A percentile compares a stretch with the other conserved stretches of the same genome.
Evolutionary conservation across 2,797 vertebrate genomes (phyloP).

Genomic region (Hipposideros larvatus): DNA sequence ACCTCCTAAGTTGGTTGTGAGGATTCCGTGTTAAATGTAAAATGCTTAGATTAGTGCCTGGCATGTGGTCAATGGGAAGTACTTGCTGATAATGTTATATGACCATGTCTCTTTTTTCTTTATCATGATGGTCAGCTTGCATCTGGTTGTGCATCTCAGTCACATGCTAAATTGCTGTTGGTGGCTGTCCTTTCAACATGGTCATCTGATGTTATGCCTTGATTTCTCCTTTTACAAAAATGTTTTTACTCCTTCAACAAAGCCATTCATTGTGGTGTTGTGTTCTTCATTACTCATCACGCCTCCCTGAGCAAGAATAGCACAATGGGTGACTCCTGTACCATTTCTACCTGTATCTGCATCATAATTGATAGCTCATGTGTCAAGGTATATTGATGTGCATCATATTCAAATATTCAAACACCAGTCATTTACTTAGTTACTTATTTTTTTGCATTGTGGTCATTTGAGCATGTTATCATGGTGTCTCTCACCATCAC

Average conservation of each 20-base stretch:
- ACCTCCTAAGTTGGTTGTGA: slow-evolving; percentile 13
- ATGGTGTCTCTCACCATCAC: background rate
- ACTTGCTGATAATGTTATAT: slow-evolving; percentile 29
- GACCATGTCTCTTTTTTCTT: slow-evolving; percentile 43
- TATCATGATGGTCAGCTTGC: background rate
- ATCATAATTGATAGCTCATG: background rate
- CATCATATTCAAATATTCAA: slow-evolving; percentile 19
- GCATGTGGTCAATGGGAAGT: slow-evolving; percentile 17
- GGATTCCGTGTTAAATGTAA: slow-evolving; percentile 20
- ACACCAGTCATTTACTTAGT: background rate
- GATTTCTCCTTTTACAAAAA: slow-evolving; percentile 35
- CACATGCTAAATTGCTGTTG: background rate
- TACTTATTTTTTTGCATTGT: background rate
- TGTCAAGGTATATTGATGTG: background rate
- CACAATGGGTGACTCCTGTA: background rate
- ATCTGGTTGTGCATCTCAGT: background rate
- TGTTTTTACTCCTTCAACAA: background rate
- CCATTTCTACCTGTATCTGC: background rate
- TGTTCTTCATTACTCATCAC: background rate
- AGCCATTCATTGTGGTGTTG: background rate
- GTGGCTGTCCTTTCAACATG: background rate
- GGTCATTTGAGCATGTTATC: background rate
- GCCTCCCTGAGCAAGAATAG: background rate
- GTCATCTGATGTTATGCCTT: background rate
- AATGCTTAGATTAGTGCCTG: slow-evolving; percentile 51